A percentile compares a stretch with the other conserved stretches of the same genome.
phyloP scores from a whole-genome alignment of 2,797 vertebrate genomes.

The Malacoraja senta region DNA sequence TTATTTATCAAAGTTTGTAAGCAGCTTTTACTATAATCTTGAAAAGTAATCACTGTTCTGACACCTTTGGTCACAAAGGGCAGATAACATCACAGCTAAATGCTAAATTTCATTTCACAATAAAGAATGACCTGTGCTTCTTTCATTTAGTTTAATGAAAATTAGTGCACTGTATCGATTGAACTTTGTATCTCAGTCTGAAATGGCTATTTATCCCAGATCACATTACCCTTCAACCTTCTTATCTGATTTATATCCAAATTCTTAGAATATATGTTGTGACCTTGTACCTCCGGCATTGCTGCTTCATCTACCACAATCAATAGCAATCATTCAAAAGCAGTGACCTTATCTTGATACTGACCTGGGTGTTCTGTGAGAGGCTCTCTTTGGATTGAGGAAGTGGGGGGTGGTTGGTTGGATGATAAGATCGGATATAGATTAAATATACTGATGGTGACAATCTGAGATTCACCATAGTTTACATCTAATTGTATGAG shows the following conservation, averaged over 20 bases:
- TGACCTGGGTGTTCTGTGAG: not conserved
- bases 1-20: not conserved
- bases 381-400: not conserved
- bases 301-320: not conserved
- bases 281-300: not conserved
- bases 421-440: not conserved
- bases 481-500: not conserved
- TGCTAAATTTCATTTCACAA: not conserved
- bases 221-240: not conserved
- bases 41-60: not conserved
- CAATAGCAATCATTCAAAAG: no score
- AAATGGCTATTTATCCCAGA: not conserved
- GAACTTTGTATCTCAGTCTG: not conserved
- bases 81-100: not conserved
- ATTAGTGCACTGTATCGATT: not conserved
- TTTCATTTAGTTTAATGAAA: not conserved
- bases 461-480: not conserved
- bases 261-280: not conserved
- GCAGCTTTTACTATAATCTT: not conserved
- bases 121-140: not conserved
- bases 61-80: not conserved
- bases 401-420: no score
- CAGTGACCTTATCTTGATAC: not conserved
- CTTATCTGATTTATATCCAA: no score
- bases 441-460: not conserved